Conservation (phyloP, 1,140 invertebrate species). For the Delia radicum region DNA sequence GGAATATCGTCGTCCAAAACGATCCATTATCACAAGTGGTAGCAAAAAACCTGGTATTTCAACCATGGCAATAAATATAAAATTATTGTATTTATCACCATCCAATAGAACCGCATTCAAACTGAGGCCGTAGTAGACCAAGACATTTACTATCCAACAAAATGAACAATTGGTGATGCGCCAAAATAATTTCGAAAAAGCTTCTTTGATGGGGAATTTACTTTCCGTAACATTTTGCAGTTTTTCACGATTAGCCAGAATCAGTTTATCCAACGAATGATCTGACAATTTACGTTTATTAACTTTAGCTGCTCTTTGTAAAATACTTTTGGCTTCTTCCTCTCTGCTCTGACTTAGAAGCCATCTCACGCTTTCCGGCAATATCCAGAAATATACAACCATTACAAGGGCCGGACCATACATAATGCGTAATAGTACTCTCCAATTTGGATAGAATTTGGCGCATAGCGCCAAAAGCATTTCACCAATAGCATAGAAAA, state of each 20-base stretch:
- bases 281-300: constrained; percentile 66
- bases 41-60: constrained; percentile 73
- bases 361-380: constrained; percentile 74
- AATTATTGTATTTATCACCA: constrained; percentile 72
- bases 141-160: constrained; percentile 69
- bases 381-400: constrained; percentile 62
- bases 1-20: constrained; percentile 64
- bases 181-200: constrained; percentile 63
- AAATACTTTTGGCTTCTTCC: constrained; percentile 62
- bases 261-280: constrained; percentile 58
- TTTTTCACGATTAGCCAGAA: constrained; percentile 51
- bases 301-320: constrained; percentile 65
- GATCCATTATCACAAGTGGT: constrained; percentile 65
- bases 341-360: constrained; percentile 68
- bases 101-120: constrained; percentile 75
- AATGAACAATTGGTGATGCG: constrained; percentile 66
- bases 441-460: constrained; percentile 71
- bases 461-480: constrained; percentile 67
- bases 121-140: constrained; percentile 80
- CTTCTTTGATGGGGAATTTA: constrained; percentile 56
- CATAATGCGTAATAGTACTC: constrained; percentile 65
- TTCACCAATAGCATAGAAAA: constrained; percentile 72
- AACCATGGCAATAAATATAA: constrained; percentile 68
- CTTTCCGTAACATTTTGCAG: constrained; percentile 48
- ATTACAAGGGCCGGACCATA: constrained; percentile 68